phyloP scores from a whole-genome alignment of 2,797 vertebrate genomes.

The Semaprochilodus insignis region DNA sequence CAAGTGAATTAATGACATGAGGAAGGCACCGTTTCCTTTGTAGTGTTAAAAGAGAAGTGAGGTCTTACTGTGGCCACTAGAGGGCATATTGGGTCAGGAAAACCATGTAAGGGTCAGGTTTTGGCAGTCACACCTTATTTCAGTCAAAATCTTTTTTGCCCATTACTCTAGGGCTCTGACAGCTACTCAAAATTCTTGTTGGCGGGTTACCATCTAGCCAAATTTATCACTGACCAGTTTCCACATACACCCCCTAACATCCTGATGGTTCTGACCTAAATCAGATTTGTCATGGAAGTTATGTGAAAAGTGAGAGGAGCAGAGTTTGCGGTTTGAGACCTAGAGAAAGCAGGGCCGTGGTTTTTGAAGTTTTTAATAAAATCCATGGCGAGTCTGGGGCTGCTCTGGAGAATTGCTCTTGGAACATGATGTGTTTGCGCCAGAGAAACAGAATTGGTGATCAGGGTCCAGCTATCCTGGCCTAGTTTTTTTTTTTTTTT shows the following conservation, averaged over 20 bases:
- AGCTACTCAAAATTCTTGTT: neutral
- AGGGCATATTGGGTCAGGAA: neutral
- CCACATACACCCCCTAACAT: neutral
- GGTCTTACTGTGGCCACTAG: neutral
- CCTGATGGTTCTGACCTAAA: no score
- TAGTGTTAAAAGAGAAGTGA: no score
- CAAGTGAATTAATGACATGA: no score
- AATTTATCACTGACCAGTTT: no score
- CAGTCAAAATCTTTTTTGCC: neutral
- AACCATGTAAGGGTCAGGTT: neutral
- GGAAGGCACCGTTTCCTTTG: no score
- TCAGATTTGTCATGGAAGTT: neutral
- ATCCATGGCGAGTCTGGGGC: neutral
- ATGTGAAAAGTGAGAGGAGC: neutral
- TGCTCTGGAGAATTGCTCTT: slow-evolving; percentile 29
- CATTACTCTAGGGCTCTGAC: no score
- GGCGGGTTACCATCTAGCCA: neutral
- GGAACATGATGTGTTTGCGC: slow-evolving; percentile 38
- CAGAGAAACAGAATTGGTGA: slow-evolving; percentile 35
- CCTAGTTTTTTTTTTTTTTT: slow-evolving; percentile 15
- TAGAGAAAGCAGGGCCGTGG: neutral
- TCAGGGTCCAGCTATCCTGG: slow-evolving; percentile 28
- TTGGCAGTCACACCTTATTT: neutral
- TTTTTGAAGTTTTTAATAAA: slow-evolving; percentile 39
- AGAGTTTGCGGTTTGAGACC: neutral